Percentiles rank a stretch among this genome's conserved stretches.
These are phyloP conservation scores for Xenopus laevis DNA, from an alignment of 2,113 vertebrate species.

Conservation along the genomic window DNA sequence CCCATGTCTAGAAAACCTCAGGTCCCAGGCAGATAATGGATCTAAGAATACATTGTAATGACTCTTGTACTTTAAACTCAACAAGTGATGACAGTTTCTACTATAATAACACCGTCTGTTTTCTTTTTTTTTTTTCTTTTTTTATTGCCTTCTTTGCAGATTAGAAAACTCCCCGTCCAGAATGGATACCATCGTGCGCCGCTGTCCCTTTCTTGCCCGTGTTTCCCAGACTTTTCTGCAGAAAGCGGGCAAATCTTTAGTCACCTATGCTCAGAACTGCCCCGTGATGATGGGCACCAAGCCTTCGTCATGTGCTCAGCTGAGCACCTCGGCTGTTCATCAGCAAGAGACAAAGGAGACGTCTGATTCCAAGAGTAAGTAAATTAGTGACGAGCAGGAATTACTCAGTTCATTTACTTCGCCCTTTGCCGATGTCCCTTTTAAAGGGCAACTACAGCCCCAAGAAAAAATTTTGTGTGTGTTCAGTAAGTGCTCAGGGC, in stretches of 20 bases:
- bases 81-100: background rate
- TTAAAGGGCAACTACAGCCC: too few species aligned
- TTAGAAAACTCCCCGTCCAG: slow-evolving; percentile 4
- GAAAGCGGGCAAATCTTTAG: slow-evolving; percentile 82
- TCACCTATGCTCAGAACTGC: slow-evolving; percentile 84
- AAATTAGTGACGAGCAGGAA: background rate
- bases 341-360: slow-evolving; percentile 70
- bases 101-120: background rate
- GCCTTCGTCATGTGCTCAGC: slow-evolving; percentile 65
- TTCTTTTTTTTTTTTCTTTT: background rate
- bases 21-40: too few species aligned
- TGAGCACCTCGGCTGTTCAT: slow-evolving; percentile 71
- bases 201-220: slow-evolving; percentile 89
- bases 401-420: background rate
- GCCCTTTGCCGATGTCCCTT: too few species aligned
- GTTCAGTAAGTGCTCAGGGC: too few species aligned
- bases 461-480: too few species aligned
- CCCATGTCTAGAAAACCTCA: too few species aligned
- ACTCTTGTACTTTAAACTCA: too few species aligned
- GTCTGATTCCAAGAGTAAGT: slow-evolving; percentile 23
- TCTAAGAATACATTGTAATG: too few species aligned
- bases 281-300: slow-evolving; percentile 90
- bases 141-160: background rate
- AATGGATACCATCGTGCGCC: slow-evolving; percentile 87
- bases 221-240: slow-evolving; percentile 88